Conservation (phyloP, 23 tunicate species). For the Aplidium turbinatum region DNA sequence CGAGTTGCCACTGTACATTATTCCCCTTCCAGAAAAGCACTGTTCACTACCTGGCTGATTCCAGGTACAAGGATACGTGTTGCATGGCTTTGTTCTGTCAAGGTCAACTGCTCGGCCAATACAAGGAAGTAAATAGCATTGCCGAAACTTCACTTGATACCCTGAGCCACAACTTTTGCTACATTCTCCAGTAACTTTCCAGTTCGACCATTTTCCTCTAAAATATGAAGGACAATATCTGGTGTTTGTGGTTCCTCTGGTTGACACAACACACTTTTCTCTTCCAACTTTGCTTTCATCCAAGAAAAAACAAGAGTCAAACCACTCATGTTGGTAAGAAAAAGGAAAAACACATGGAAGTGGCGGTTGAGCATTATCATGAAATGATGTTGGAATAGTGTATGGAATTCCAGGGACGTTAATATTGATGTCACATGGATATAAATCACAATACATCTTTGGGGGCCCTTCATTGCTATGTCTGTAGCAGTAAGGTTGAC, state of each 20-base stretch:
- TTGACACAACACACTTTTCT: constrained; percentile 41
- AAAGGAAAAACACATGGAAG: constrained; percentile 39
- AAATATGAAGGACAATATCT: constrained; percentile 61
- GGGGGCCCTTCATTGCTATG: constrained; percentile 30
- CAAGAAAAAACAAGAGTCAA: constrained; percentile 13
- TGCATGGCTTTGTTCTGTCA: constrained; percentile 40
- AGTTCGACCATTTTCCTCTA: constrained; percentile 69
- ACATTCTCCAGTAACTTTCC: constrained; percentile 62
- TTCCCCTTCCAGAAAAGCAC: constrained; percentile 70
- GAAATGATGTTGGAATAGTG: constrained; percentile 45
- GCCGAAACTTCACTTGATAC: constrained; percentile 30
- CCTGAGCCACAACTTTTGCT: constrained; percentile 67
- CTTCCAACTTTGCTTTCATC: constrained; percentile 12
- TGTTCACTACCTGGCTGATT: constrained; percentile 32
- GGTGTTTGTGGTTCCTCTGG: not conserved
- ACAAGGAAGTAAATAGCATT: constrained; percentile 63
- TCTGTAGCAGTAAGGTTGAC: constrained; percentile 73
- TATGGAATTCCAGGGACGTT: constrained; percentile 46
- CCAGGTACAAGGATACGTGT: constrained; percentile 59
- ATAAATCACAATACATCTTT: constrained; percentile 69
- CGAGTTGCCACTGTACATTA: constrained; percentile 44
- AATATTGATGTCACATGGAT: constrained; percentile 33
- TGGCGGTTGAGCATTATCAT: not conserved
- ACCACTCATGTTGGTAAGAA: not conserved
- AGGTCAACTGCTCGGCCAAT: constrained; percentile 33